Conservation (phyloP, 2,888 invertebrate species). For the Drosophila eohydei region DNA sequence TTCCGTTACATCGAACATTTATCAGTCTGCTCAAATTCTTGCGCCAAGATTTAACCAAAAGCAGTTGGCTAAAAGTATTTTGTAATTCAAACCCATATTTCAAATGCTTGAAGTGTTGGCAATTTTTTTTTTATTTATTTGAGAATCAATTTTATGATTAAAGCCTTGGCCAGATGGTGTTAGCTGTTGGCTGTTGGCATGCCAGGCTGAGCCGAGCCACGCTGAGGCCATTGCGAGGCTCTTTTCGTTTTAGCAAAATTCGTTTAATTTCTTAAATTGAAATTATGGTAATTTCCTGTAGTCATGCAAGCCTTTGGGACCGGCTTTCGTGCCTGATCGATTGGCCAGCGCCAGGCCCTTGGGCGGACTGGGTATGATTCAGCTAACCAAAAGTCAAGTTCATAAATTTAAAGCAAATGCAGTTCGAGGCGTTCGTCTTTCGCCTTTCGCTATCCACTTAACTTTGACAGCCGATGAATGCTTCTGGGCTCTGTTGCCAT, state of each 20-base stretch:
- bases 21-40: neutral
- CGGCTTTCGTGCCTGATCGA: constrained; percentile 65
- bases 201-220: constrained; percentile 14
- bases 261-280: constrained; percentile 82
- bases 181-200: constrained; percentile 30
- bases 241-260: constrained; percentile 63
- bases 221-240: constrained; percentile 31
- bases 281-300: constrained; percentile 82
- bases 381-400: constrained; percentile 75
- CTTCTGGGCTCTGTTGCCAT: constrained; percentile 34
- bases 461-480: constrained; percentile 58
- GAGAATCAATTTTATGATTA: constrained; percentile 52
- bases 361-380: neutral
- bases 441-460: constrained; percentile 22
- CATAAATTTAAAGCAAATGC: constrained; percentile 67
- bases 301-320: constrained; percentile 76
- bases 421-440: constrained; percentile 22
- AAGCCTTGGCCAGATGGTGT: constrained; percentile 45
- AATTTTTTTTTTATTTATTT: constrained; percentile 11
- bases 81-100: constrained; percentile 1
- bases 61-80: neutral
- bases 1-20: neutral
- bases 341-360: neutral
- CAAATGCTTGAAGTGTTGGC: constrained; percentile 19
- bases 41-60: too few relatives aligned